Conservation (phyloP, 2,113 vertebrate genomes). For the Crotalus tigris region DNA sequence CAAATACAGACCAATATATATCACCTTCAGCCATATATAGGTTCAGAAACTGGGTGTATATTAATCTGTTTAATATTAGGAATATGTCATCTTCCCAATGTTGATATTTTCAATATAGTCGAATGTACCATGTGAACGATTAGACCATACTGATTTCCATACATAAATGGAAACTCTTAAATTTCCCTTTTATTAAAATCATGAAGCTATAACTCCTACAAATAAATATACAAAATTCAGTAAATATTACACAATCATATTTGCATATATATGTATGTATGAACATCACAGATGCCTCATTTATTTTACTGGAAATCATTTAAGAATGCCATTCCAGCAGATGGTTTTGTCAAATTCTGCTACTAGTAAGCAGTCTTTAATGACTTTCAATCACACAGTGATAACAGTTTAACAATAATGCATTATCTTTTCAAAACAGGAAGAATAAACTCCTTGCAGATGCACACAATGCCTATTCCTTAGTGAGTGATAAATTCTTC, state of each 20-base stretch:
- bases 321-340: neutral
- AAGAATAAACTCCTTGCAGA: conserved; percentile 27
- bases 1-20: neutral
- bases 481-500: conserved; percentile 9
- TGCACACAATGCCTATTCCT: neutral
- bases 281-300: neutral
- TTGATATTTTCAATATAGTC: neutral
- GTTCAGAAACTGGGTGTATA: neutral
- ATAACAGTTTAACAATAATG: conserved; percentile 18
- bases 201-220: neutral
- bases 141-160: neutral
- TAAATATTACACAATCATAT: neutral
- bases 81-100: neutral
- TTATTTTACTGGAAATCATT: conserved; percentile 5
- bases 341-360: conserved; percentile 8
- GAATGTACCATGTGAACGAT: neutral
- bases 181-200: neutral
- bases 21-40: neutral
- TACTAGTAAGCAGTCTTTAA: conserved; percentile 13
- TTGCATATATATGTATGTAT: neutral
- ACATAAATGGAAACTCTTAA: neutral
- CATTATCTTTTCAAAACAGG: conserved; percentile 15
- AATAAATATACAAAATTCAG: neutral
- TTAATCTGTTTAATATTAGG: neutral
- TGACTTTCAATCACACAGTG: conserved; percentile 10